Percentiles rank a stretch among this genome's conserved stretches.
Evolutionary conservation across 2,888 invertebrate genomes (phyloP).

Genomic region (Mesochorus sp.): DNA sequence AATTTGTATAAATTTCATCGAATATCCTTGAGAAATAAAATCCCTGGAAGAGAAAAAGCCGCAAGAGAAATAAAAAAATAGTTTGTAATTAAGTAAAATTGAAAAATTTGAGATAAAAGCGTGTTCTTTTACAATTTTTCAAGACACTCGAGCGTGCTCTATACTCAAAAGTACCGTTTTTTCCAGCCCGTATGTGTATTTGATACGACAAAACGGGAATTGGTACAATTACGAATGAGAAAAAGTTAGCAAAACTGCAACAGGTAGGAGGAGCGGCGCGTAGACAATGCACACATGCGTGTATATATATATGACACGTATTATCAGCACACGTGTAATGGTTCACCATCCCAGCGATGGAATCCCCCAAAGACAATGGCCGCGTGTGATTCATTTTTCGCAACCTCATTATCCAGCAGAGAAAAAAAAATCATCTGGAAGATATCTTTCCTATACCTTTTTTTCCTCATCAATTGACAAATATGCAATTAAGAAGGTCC

Average conservation of each 20-base stretch:
- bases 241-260: slow-evolving; percentile 40
- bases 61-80: too few species aligned
- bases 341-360: slow-evolving; percentile 24
- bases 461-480: too few species aligned
- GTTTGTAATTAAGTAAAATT: too few species aligned
- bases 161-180: slow-evolving; percentile 18
- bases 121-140: not conserved
- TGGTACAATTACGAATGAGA: slow-evolving; percentile 13
- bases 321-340: not conserved
- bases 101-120: not conserved
- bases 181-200: not conserved
- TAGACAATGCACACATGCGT: too few species aligned
- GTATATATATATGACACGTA: not conserved
- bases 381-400: slow-evolving; percentile 41
- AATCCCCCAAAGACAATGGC: slow-evolving; percentile 40
- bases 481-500: too few species aligned
- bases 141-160: too few species aligned
- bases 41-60: too few species aligned
- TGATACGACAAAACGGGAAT: slow-evolving; percentile 34
- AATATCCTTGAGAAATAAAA: too few species aligned
- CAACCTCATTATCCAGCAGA: slow-evolving; percentile 42
- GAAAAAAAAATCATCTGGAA: slow-evolving; percentile 19
- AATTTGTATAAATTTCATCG: too few species aligned
- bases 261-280: slow-evolving; percentile 1
- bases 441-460: not conserved